Evolutionary conservation across 2,797 vertebrate species (phyloP), one percentile per base, ranked within the genome.

Genomic region (Babyrousa celebensis): DNA sequence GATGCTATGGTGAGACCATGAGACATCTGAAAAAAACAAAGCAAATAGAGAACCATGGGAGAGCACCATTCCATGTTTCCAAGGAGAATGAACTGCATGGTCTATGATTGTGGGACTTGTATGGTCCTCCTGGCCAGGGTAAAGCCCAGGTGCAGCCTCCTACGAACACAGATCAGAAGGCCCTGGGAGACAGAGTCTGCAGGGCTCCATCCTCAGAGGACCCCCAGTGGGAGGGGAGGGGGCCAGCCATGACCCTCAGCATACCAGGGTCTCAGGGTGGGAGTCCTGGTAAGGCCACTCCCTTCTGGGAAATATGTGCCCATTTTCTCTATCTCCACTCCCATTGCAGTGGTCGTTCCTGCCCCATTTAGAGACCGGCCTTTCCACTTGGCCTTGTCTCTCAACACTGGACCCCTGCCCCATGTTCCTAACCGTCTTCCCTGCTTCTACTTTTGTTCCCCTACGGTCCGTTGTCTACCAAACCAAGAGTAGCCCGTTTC

Each of bases 321-420:
- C 17, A 0, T 36, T 63, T 63, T 72, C 85, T 85, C 74, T 71
- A 3, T 29, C 29, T 67, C 12, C 0, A 9, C 17, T 27, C 27
- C 32, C 16, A 0, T 25, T 48, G 2, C 9, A 8, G 0, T 5
- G 62, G 29, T 11, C 6, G 1, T 20, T 65, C 32, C 54, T 6
- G 0, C 23, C 10, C 14, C 32, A 27, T 75, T n/a, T 16, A 9
- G 43, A 12, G 60, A 43, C 25, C 63, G 78, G 7, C 27, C 14
- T 0, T 48, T 70, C 32, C 21, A 11, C 32, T 4, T 14, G 36
- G 40, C 70, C 60, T 40, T 15, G 4, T 18, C 43, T 93, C 70
- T 63, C 23, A 3, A 58, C 10, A 10, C 43, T 48, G 5, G 68
- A 60, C 18, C 16, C 1, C 77, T 78, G 29, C 56, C 23, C 12